A percentile compares a stretch with the other conserved stretches of the same genome.
Conservation (phyloP, 2,113 vertebrate species). For the Gorsachius goisagi region DNA sequence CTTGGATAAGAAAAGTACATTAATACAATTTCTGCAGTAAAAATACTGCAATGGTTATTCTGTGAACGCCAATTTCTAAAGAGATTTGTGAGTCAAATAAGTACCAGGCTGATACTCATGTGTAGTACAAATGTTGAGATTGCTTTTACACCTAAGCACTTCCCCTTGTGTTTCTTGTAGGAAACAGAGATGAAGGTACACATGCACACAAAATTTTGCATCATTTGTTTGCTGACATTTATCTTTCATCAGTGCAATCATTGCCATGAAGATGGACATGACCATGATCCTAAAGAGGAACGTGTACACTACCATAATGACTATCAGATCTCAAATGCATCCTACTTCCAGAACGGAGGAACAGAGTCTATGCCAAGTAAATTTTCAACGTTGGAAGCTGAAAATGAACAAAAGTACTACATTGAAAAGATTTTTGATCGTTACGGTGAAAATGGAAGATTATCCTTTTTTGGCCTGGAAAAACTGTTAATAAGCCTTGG, state of each 20-base stretch:
- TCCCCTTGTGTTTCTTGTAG: constrained; percentile 51
- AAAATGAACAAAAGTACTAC: constrained; percentile 90
- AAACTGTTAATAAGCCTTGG: constrained; percentile 90
- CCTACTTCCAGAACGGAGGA: constrained; percentile 74
- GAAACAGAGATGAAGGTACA: constrained; percentile 91
- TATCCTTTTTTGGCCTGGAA: constrained; percentile 91
- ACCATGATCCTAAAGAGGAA: constrained; percentile 57
- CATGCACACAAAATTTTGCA: constrained; percentile 93
- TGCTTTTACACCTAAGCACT: not conserved
- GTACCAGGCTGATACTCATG: not conserved
- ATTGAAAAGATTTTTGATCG: constrained; percentile 91
- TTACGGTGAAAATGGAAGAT: constrained; percentile 87
- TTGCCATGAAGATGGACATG: constrained; percentile 82
- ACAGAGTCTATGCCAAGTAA: constrained; percentile 52
- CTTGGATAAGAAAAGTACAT: not conserved
- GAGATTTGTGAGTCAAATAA: not conserved
- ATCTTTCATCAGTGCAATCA: constrained; percentile 91
- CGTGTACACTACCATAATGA: constrained; percentile 75
- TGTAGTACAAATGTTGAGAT: not conserved
- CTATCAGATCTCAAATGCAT: constrained; percentile 83
- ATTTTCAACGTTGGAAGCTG: constrained; percentile 71
- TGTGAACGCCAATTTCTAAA: not conserved
- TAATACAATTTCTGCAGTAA: not conserved
- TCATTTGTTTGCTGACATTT: constrained; percentile 96
- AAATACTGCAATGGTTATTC: not conserved